Conservation (phyloP, 53 echinoderm and acorn worm species). For the Mesocentrotus franciscanus region DNA sequence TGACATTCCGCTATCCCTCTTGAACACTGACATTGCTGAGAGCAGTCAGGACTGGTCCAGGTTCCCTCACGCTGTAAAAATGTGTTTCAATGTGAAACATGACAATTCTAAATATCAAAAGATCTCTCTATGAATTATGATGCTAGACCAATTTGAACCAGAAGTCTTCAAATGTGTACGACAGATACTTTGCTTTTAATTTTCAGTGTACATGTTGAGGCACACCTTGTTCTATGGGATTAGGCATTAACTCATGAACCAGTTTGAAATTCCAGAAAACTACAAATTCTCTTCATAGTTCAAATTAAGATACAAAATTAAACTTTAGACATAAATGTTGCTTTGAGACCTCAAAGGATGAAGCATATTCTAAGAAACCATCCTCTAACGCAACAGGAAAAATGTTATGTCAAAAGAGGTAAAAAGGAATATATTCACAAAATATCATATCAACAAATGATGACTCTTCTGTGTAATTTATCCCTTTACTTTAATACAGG, state of each 20-base stretch:
- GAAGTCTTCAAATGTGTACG: neutral
- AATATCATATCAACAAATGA: neutral
- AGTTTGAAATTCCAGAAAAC: no score
- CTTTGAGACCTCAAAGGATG: no score
- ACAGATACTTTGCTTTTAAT: neutral
- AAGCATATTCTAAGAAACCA: no score
- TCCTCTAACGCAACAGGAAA: no score
- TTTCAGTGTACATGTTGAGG: no score
- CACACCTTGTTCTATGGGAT: no score
- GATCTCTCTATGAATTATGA: neutral
- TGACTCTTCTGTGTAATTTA: no score
- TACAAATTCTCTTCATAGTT: no score
- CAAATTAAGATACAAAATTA: no score
- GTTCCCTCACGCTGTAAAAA: slow-evolving; percentile 70
- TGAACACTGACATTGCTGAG: slow-evolving; percentile 50
- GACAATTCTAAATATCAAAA: neutral
- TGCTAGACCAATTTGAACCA: neutral
- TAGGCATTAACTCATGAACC: neutral
- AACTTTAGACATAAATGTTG: no score
- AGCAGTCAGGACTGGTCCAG: slow-evolving; percentile 74
- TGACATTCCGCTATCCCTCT: neutral
- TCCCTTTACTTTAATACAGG: slow-evolving; percentile 53
- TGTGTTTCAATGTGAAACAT: neutral
- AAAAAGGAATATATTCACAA: neutral
- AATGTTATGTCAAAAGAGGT: no score